These are phyloP conservation scores for Tipula lateralis DNA, from an alignment of 2,888 invertebrate genomes.

Conservation along the genomic window DNA sequence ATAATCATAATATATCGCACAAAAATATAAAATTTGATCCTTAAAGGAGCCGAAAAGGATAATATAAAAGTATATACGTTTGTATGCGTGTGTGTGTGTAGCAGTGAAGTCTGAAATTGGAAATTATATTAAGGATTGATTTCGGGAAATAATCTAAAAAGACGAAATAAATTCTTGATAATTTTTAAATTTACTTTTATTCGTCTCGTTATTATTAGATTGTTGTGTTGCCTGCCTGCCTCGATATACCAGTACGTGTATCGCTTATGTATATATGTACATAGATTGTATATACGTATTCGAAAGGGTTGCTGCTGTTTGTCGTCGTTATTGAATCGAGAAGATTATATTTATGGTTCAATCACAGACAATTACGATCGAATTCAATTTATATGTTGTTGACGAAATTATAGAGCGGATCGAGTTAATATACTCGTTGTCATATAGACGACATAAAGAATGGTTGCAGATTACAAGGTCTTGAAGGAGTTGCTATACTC, in stretches of 20 bases:
- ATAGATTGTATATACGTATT: neutral
- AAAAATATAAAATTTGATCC: conserved; percentile 1
- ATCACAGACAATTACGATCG: neutral
- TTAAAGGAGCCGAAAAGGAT: neutral
- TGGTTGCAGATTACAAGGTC: too few species aligned
- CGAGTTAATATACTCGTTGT: too few species aligned
- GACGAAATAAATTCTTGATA: neutral
- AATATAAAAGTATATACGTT: neutral
- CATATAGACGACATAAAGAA: too few species aligned
- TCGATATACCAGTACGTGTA: neutral
- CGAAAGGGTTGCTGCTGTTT: neutral
- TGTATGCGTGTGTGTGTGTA: neutral
- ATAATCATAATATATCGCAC: conserved; percentile 19
- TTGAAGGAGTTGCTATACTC: too few species aligned
- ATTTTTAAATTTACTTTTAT: neutral
- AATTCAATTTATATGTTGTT: neutral
- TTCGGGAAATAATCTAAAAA: neutral
- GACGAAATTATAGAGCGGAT: too few species aligned
- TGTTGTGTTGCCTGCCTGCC: neutral
- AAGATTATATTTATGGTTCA: neutral
- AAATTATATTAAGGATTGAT: conserved; percentile 24
- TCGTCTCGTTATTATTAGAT: conserved; percentile 19
- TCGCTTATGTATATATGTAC: neutral
- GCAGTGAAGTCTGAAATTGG: neutral
- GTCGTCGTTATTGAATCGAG: neutral